Base-by-base conservation (phyloP, 2,797 vertebrate species). In the Urosaurus nigricauda region DNA sequence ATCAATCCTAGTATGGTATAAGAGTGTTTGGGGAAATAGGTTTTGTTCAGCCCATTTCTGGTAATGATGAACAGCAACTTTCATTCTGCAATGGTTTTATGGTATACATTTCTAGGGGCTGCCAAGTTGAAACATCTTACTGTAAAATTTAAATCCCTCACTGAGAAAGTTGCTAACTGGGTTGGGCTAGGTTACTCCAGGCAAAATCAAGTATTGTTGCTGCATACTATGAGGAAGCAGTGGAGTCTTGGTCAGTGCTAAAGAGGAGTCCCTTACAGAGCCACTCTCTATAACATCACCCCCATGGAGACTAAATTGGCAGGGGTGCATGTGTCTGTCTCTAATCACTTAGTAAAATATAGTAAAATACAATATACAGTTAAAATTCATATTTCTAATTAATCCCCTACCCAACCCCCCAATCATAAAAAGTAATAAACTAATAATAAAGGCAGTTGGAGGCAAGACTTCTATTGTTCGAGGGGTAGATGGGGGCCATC, bases 21-120 rank as follows among this genome's bases (percentile, higher is more conserved):
- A 89, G 47, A 51, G 12, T 9, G 51, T 80, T 51, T 79, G 53
- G 8, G 56, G 65, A 80, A 89, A 35, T 60, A 16, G 35, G 77
- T 80, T 81, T 83, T 77, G 43, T 60, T 63, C 29, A 56, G 19
- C 43, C n/a, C 35, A 35, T 75, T 86, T 40, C 88, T 65, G 21
- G 71, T 63, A 75, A 65, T 88, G 87, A 82, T 56, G 40, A 65
- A 83, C 12, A 2, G 16, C n/a, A 60, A 47, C 53, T 78, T 47
- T 3, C 6, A 40, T 17, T 73, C 26, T 74, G 3, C n/a, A 77
- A 4, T n/a, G 17, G 19, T 85, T 74, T 58, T 58, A 77, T 47
- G 11, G 13, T 83, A 83, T n/a, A 83, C 43, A 24, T 68, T 4
- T 70, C 19, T 35, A 17, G 13, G 35, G 16, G 9, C 8, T 60